Evolutionary conservation across 2,797 vertebrate genomes (phyloP).

Genomic region (Valencia hispanica): DNA sequence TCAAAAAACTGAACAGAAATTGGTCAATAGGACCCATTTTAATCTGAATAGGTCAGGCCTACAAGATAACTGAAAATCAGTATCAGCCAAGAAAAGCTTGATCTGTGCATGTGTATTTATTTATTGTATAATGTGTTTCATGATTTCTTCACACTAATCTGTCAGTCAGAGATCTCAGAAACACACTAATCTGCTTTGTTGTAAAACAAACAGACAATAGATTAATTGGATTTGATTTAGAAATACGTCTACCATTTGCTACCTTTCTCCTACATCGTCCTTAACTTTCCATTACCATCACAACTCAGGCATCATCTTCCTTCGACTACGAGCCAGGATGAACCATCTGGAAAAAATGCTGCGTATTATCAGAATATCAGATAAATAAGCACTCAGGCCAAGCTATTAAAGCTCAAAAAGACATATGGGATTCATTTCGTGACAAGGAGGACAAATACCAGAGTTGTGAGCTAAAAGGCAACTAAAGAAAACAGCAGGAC

Average conservation of each 20-base stretch:
- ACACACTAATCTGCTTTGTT: not conserved
- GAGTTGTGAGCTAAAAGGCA: conserved; percentile 11
- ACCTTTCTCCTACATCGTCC: not conserved
- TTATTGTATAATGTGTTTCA: too few species aligned
- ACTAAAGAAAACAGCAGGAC: conserved; percentile 13
- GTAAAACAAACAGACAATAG: not conserved
- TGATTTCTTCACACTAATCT: not conserved
- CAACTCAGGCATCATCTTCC: conserved; percentile 16
- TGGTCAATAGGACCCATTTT: too few species aligned
- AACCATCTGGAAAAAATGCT: conserved; percentile 20
- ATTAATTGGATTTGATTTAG: not conserved
- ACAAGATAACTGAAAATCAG: too few species aligned
- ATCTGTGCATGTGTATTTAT: not conserved
- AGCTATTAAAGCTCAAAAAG: conserved; percentile 5
- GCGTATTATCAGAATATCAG: conserved; percentile 39
- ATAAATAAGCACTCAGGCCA: conserved; percentile 30
- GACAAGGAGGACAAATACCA: conserved; percentile 18
- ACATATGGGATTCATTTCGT: conserved; percentile 46
- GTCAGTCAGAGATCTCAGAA: not conserved
- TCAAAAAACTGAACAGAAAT: too few species aligned
- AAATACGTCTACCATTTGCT: not conserved
- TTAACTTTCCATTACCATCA: conserved; percentile 6
- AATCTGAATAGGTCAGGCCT: too few species aligned
- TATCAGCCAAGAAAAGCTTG: not conserved
- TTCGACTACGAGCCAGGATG: conserved; percentile 18